These are phyloP conservation scores for Clarias fuscus DNA, from an alignment of 2,797 vertebrate genomes.

Conservation along the genomic window DNA sequence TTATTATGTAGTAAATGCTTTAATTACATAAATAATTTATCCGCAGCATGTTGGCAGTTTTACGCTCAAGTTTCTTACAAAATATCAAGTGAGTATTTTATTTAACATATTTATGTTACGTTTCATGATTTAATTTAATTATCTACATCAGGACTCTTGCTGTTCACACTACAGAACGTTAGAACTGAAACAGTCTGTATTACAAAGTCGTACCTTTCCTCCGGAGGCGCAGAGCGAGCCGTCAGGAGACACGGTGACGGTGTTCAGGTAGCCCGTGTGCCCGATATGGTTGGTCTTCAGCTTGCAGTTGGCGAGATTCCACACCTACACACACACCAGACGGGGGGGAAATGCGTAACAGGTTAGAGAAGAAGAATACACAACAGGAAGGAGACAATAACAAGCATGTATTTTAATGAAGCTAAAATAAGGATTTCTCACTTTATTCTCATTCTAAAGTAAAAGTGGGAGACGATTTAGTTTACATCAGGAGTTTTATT, in stretches of 20 bases:
- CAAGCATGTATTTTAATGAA: background rate
- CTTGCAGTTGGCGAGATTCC: conserved; percentile 97
- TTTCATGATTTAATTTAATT: no score
- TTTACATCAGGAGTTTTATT: background rate
- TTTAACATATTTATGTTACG: no score
- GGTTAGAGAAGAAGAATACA: background rate
- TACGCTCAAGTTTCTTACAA: background rate
- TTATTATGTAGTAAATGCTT: background rate
- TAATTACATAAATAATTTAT: background rate
- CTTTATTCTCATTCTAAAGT: background rate
- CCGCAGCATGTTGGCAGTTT: background rate
- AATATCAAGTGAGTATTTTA: background rate
- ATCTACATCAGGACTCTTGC: no score
- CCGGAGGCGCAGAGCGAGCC: conserved; percentile 97
- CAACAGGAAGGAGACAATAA: background rate
- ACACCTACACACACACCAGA: conserved; percentile 73
- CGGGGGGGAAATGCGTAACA: rapidly evolving
- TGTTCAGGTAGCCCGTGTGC: conserved; percentile 95
- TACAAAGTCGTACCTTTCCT: conserved; percentile 80
- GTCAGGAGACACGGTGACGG: conserved; percentile 93
- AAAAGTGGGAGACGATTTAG: background rate
- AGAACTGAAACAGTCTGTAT: background rate
- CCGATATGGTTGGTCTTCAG: conserved; percentile 99
- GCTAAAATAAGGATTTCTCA: background rate
- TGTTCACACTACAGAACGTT: no score